phyloP scores from a whole-genome alignment of 2,888 invertebrate genomes.

The Drosophila gaucha region DNA sequence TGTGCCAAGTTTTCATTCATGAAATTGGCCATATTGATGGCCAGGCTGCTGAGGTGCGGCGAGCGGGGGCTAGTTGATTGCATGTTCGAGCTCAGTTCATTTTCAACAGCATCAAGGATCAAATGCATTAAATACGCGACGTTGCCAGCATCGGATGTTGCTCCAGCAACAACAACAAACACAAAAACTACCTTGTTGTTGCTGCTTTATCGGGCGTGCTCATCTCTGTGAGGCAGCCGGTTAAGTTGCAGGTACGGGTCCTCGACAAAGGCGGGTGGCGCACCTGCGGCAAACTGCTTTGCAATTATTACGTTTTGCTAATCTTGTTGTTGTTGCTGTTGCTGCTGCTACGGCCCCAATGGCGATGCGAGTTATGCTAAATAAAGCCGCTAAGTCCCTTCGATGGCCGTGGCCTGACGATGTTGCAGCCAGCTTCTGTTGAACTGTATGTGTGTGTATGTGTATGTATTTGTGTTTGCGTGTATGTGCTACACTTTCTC shows the following conservation, averaged over 20 bases:
- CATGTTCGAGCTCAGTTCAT: conserved; percentile 81
- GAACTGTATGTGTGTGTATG: conserved; percentile 45
- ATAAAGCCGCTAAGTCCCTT: conserved; percentile 50
- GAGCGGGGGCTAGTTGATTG: conserved; percentile 70
- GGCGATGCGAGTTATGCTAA: conserved; percentile 66
- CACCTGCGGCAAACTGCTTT: conserved; percentile 80
- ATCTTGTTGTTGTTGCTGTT: conserved; percentile 36
- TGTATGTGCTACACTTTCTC: conserved; percentile 69
- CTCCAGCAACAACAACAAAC: conserved; percentile 14
- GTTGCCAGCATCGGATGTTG: conserved; percentile 66
- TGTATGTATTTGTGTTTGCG: conserved; percentile 37
- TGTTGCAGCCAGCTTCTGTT: conserved; percentile 78
- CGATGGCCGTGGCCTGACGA: conserved; percentile 56
- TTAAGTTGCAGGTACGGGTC: conserved; percentile 46
- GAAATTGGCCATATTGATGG: conserved; percentile 76
- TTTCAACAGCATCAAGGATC: conserved; percentile 81
- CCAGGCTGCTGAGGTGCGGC: conserved; percentile 19
- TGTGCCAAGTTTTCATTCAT: conserved; percentile 79
- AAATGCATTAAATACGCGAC: conserved; percentile 80
- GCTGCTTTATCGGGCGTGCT: conserved; percentile 71
- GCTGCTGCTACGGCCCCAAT: conserved; percentile 41
- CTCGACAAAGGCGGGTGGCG: conserved; percentile 68
- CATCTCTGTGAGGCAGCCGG: conserved; percentile 71
- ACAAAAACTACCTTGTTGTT: conserved; percentile 53
- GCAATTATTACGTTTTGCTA: conserved; percentile 76